Conservation (phyloP, 1,140 invertebrate species). For the Drosophila watanabei region DNA sequence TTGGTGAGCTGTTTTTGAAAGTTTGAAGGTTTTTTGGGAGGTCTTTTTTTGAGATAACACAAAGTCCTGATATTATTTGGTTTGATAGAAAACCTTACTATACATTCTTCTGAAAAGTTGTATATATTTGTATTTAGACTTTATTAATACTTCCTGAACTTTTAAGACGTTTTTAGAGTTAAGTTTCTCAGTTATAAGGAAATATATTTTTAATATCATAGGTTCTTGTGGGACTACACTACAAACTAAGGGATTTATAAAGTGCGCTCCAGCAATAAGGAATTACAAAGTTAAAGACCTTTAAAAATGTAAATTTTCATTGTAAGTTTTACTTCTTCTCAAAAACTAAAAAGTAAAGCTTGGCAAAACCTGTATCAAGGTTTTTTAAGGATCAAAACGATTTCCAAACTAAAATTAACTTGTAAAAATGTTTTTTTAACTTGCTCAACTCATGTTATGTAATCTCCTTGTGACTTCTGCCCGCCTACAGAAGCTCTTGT, state of each 20-base stretch:
- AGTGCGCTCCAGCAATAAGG: no score
- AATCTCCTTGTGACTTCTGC: constrained; percentile 25
- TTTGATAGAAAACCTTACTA: not conserved
- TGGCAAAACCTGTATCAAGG: no score
- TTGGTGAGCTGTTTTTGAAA: not conserved
- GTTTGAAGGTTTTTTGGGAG: accelerated
- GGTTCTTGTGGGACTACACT: no score
- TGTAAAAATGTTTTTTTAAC: not conserved
- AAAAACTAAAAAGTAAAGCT: no score
- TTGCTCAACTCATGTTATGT: not conserved
- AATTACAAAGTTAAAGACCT: no score
- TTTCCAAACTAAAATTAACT: not conserved
- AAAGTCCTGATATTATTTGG: not conserved
- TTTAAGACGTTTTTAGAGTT: not conserved
- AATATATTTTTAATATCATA: not conserved
- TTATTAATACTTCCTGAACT: no score
- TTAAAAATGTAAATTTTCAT: no score
- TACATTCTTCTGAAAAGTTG: no score
- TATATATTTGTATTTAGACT: not conserved
- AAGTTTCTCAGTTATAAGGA: not conserved
- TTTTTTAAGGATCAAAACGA: not conserved
- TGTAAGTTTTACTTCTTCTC: no score
- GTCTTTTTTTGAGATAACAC: not conserved
- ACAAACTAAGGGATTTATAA: no score
- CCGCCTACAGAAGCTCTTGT: constrained; percentile 14